Evolutionary conservation across 2,113 vertebrate genomes (phyloP), one percentile per base, ranked within the genome.

Genomic region (Cairina moschata): DNA sequence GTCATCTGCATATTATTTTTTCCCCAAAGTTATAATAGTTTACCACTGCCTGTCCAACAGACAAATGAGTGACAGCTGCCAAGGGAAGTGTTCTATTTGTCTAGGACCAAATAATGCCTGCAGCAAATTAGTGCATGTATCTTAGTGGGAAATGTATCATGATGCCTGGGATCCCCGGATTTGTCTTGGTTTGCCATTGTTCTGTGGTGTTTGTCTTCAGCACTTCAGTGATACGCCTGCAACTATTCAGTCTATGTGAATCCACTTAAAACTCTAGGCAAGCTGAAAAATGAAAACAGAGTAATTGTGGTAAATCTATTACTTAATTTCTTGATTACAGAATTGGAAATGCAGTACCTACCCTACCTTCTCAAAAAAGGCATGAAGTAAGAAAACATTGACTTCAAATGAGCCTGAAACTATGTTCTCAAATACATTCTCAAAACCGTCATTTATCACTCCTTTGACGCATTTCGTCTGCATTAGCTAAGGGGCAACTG

Each of bases 251-350:
- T 80, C 72, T 92, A 10, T 54, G 26, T 66, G 50, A 83, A 83
- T 86, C 31, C 50, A 55, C 20, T 78, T 78, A 55, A 89, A 88
- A 68, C 13, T 22, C 21, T 36, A 72, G 74, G 81, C 29, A 84
- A 88, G 58, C 58, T 55, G 58, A 77, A 93, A 73, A 73, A 54
- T 66, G 46, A 86, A 83, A 96, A 83, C 44, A 85, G 75, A 87
- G 5, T 44, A 54, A 65, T 80, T 88, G 48, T 85, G 31, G 23
- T 73, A 86, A 80, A 91, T 21, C 46, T 54, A 5, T 23, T 44
- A 86, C 36, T 83, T 93, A 83, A 62, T 80, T 86, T 80, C 32
- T 91, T 86, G 71, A 73, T 76, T 63, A 77, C 3, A 3, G 13
- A 74, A 55, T 17, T 80, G 50, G 25, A 88, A 94, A 88, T 36